A percentile compares a stretch with the other conserved stretches of the same genome.
Evolutionary conservation across 2,797 vertebrate genomes (phyloP).

Genomic region (Gambusia yucatana): DNA sequence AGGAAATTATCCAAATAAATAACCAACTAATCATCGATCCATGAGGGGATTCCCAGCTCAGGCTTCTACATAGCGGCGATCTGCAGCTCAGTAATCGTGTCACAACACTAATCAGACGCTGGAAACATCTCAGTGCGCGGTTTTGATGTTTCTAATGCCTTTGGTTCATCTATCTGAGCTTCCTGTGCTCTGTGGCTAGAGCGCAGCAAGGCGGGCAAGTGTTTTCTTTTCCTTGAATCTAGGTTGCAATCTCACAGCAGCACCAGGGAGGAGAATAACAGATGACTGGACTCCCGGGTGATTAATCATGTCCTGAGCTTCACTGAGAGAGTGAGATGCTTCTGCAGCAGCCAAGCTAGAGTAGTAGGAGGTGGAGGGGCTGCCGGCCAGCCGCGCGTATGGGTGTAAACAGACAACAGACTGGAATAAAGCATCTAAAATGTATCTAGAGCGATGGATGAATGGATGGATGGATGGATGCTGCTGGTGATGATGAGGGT

Average conservation of each 20-base stretch:
- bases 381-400: slow-evolving; percentile 31
- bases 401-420: slow-evolving; percentile 33
- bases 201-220: slow-evolving; percentile 15
- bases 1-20: slow-evolving; percentile 25
- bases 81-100: slow-evolving; percentile 48
- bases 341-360: slow-evolving; percentile 35
- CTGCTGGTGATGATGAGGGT: slow-evolving; percentile 45
- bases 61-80: slow-evolving; percentile 13
- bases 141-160: slow-evolving; percentile 44
- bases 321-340: slow-evolving; percentile 44
- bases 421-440: slow-evolving; percentile 24
- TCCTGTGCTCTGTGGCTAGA: background rate
- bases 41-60: slow-evolving; percentile 50
- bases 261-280: slow-evolving; percentile 30
- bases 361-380: slow-evolving; percentile 6
- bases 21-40: slow-evolving; percentile 19
- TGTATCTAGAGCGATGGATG: slow-evolving; percentile 11
- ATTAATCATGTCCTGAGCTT: slow-evolving; percentile 41
- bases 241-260: slow-evolving; percentile 56
- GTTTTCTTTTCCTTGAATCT: slow-evolving; percentile 36
- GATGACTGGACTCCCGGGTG: slow-evolving; percentile 48
- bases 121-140: slow-evolving; percentile 35
- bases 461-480: slow-evolving; percentile 7
- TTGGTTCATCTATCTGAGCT: slow-evolving; percentile 45
- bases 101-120: slow-evolving; percentile 67